Evolutionary conservation across 2,888 invertebrate species (phyloP).

Genomic region (Conomelus anceps): DNA sequence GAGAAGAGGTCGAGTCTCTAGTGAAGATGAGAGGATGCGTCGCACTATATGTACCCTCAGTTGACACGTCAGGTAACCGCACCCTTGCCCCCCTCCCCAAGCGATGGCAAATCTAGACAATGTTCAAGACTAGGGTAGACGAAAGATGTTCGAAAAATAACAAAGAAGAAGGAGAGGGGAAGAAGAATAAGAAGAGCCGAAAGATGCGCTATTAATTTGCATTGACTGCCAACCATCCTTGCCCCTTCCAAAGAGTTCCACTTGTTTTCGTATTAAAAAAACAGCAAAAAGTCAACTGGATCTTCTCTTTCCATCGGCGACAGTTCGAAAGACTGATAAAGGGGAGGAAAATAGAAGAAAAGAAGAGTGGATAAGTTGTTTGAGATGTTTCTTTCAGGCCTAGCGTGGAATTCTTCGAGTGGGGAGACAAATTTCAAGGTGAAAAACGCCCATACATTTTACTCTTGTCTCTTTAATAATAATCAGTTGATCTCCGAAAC

Average conservation of each 20-base stretch:
- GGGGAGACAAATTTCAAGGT: neutral
- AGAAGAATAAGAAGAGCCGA: no score
- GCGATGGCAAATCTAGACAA: neutral
- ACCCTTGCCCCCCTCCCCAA: neutral
- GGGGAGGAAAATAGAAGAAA: neutral
- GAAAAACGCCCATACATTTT: no score
- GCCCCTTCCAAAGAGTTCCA: neutral
- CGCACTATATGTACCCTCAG: neutral
- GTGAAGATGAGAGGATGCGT: neutral
- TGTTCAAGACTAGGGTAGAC: neutral
- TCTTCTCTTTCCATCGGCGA: neutral
- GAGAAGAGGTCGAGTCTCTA: neutral
- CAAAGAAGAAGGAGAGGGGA: neutral
- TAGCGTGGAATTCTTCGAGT: neutral
- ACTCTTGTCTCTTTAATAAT: neutral
- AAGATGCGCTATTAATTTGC: neutral
- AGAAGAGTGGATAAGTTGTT: no score
- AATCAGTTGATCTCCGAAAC: neutral
- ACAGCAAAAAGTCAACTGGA: neutral
- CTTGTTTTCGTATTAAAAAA: neutral
- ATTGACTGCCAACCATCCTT: no score
- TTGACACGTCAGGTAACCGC: neutral
- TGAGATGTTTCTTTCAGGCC: no score
- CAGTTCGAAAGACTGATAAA: neutral
- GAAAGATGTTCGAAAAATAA: neutral